These are phyloP conservation scores for Mola mola DNA, from an alignment of 2,113 vertebrate species.

Conservation along the genomic window DNA sequence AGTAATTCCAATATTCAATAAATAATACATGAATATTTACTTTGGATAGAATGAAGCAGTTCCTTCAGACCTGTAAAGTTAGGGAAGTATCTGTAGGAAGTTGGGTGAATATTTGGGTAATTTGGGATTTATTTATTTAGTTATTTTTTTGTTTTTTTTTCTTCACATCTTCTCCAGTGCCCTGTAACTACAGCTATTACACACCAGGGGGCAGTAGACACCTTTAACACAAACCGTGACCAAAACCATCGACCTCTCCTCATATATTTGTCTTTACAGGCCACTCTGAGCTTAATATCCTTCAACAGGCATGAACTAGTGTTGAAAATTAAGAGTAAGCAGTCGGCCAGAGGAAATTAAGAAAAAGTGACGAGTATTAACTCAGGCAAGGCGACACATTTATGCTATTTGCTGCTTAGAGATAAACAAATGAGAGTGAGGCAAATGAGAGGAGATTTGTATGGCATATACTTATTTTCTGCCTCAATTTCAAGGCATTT, in stretches of 20 bases:
- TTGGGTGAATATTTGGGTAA: no score
- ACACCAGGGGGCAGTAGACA: constrained; percentile 79
- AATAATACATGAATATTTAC: no score
- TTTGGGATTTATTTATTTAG: no score
- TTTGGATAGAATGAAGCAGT: no score
- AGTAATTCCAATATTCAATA: no score
- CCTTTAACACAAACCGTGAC: constrained; percentile 59
- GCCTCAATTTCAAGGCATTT: constrained; percentile 41
- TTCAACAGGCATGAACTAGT: constrained; percentile 79
- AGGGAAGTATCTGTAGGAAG: no score
- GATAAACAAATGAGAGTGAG: constrained; percentile 68
- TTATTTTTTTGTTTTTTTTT: no score
- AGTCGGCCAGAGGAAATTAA: constrained; percentile 68
- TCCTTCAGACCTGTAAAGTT: no score
- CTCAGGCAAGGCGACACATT: constrained; percentile 68
- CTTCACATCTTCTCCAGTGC: background rate
- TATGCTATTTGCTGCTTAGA: constrained; percentile 73
- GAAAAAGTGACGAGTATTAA: constrained; percentile 74
- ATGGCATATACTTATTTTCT: constrained; percentile 46
- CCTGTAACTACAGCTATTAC: constrained; percentile 26
- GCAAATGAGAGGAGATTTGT: constrained; percentile 52
- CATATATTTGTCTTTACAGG: constrained; percentile 75
- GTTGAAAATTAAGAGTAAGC: constrained; percentile 78
- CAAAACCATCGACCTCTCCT: constrained; percentile 32
- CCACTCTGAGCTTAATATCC: constrained; percentile 77